phyloP scores from a whole-genome alignment of 2,797 vertebrate genomes.

The Syngnathus acus region DNA sequence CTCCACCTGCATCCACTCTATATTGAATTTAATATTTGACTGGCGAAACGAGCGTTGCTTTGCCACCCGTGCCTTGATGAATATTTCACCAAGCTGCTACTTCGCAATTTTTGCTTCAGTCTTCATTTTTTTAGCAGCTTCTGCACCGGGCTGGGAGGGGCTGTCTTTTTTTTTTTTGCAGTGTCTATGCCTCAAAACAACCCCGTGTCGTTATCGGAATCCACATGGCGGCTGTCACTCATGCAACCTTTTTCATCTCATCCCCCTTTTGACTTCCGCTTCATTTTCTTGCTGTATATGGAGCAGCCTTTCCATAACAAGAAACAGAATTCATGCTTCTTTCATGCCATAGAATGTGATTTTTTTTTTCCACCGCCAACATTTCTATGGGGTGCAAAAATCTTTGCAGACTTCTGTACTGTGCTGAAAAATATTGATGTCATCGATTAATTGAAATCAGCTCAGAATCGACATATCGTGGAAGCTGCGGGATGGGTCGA shows the following conservation, averaged over 20 bases:
- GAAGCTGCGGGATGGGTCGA: no score
- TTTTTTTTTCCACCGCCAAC: no score
- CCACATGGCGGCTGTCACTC: neutral
- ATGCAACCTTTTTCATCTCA: neutral
- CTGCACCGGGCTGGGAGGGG: neutral
- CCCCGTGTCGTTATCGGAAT: neutral
- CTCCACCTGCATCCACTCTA: neutral
- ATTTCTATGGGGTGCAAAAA: no score
- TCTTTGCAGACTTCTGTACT: no score
- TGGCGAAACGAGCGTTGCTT: neutral
- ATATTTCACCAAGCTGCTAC: neutral
- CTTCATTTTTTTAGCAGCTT: neutral
- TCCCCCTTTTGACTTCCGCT: neutral
- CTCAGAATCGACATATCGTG: no score
- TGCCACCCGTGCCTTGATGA: neutral
- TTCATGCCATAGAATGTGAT: neutral
- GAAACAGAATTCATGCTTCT: neutral
- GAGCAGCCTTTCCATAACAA: neutral
- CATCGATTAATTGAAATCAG: no score
- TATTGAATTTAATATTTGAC: neutral
- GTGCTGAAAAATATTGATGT: no score
- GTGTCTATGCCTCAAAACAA: neutral
- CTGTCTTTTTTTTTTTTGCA: neutral
- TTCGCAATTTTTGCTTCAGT: neutral
- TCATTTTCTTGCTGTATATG: neutral